Conservation (phyloP, 2,888 invertebrate genomes). For the Polylopha cassiicola region DNA sequence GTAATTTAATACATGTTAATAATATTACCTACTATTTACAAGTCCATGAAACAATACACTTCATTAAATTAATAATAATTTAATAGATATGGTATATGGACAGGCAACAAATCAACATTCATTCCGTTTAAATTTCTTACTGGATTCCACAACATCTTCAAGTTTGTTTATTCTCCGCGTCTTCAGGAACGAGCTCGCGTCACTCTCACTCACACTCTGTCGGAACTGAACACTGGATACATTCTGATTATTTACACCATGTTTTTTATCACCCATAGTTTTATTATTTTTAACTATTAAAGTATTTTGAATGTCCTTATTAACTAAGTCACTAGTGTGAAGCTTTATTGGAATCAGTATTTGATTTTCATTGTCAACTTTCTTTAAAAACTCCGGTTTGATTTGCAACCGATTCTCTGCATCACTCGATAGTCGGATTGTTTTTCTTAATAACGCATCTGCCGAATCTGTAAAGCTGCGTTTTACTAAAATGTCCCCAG, state of each 20-base stretch:
- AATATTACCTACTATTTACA: conserved; percentile 71
- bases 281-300: conserved; percentile 70
- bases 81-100: conserved; percentile 60
- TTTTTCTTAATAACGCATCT: conserved; percentile 64
- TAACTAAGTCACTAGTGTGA: conserved; percentile 65
- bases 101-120: conserved; percentile 61
- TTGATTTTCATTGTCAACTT: conserved; percentile 67
- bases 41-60: conserved; percentile 59
- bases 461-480: conserved; percentile 57
- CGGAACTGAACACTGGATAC: conserved; percentile 66
- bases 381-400: conserved; percentile 64
- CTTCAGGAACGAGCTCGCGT: conserved; percentile 62
- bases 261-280: conserved; percentile 70
- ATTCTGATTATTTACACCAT: conserved; percentile 71
- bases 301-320: conserved; percentile 73
- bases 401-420: conserved; percentile 66
- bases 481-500: conserved; percentile 65
- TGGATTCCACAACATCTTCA: conserved; percentile 63
- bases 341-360: conserved; percentile 66
- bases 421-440: conserved; percentile 66
- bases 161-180: conserved; percentile 62
- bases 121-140: conserved; percentile 70
- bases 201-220: conserved; percentile 65
- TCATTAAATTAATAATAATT: conserved; percentile 69
- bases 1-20: conserved; percentile 68